Evolutionary conservation across 2,888 invertebrate genomes (phyloP).

Genomic region (Drosophila niveifrons): DNA sequence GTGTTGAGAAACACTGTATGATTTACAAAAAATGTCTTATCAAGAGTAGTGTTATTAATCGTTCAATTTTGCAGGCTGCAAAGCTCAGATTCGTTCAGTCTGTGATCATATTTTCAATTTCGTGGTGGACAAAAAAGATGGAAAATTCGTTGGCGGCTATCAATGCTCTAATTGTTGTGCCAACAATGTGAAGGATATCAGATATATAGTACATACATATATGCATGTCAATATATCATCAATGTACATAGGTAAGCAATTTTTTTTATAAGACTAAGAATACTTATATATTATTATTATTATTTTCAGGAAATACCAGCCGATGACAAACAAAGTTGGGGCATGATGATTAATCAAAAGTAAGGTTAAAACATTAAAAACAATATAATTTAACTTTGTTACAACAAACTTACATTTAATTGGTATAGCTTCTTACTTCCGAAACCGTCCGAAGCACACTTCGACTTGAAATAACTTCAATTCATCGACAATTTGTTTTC

Average conservation of each 20-base stretch:
- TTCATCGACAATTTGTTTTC: conserved; percentile 36
- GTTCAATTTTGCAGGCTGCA: conserved; percentile 19
- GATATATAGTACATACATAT: conserved; percentile 5
- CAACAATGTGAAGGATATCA: conserved; percentile 21
- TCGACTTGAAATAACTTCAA: conserved; percentile 48
- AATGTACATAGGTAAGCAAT: conserved; percentile 41
- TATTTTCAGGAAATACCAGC: conserved; percentile 22
- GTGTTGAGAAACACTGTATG: neutral
- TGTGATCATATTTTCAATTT: conserved; percentile 48
- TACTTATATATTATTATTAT: neutral
- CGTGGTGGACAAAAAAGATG: conserved; percentile 22
- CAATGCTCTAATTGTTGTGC: conserved; percentile 1
- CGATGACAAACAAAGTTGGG: conserved; percentile 47
- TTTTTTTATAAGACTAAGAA: neutral
- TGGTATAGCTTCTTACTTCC: conserved; percentile 52
- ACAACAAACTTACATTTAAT: neutral
- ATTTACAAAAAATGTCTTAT: neutral
- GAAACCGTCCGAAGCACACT: conserved; percentile 56
- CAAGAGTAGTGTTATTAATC: neutral
- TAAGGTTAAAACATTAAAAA: conserved; percentile 4
- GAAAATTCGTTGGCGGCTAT: conserved; percentile 4
- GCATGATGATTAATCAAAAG: conserved; percentile 48
- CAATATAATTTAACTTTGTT: neutral
- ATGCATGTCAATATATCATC: conserved; percentile 31
- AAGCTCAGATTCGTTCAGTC: conserved; percentile 31